Percentiles rank a stretch among this genome's conserved stretches.
Evolutionary conservation across 2,888 invertebrate species (phyloP).

Genomic region (Bedellia somnulentella): DNA sequence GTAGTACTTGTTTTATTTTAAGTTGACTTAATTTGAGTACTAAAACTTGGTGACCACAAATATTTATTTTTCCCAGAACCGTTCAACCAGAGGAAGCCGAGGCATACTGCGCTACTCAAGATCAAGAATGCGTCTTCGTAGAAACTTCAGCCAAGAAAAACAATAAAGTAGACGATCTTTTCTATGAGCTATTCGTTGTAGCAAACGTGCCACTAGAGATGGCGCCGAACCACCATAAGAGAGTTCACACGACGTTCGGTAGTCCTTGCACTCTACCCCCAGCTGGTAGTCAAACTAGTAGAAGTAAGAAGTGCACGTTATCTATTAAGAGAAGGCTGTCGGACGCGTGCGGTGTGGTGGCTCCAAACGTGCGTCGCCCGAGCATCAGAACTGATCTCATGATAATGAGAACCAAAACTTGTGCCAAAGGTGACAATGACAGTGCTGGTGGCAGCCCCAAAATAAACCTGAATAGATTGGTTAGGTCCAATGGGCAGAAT

Average conservation of each 20-base stretch:
- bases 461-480: slow-evolving; percentile 48
- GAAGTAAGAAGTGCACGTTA: slow-evolving; percentile 73
- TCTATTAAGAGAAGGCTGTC: slow-evolving; percentile 81
- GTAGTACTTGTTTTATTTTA: too few relatives aligned
- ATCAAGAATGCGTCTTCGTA: slow-evolving; percentile 75
- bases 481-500: slow-evolving; percentile 38
- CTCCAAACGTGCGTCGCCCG: slow-evolving; percentile 84
- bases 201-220: slow-evolving; percentile 85
- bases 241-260: slow-evolving; percentile 74
- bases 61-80: slow-evolving; percentile 50
- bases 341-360: slow-evolving; percentile 86
- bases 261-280: slow-evolving; percentile 76
- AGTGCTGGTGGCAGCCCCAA: slow-evolving; percentile 58
- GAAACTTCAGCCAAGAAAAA: slow-evolving; percentile 85
- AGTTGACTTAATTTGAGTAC: too few relatives aligned
- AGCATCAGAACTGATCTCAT: slow-evolving; percentile 87
- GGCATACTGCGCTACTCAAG: slow-evolving; percentile 76
- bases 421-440: slow-evolving; percentile 70
- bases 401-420: slow-evolving; percentile 84
- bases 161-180: slow-evolving; percentile 79
- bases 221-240: slow-evolving; percentile 85
- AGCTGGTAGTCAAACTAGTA: slow-evolving; percentile 65
- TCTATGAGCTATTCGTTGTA: slow-evolving; percentile 80
- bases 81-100: slow-evolving; percentile 77
- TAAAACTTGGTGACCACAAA: slow-evolving; percentile 1